phyloP scores from a whole-genome alignment of 2,888 invertebrate genomes.

The Eupelmus urozonus region DNA sequence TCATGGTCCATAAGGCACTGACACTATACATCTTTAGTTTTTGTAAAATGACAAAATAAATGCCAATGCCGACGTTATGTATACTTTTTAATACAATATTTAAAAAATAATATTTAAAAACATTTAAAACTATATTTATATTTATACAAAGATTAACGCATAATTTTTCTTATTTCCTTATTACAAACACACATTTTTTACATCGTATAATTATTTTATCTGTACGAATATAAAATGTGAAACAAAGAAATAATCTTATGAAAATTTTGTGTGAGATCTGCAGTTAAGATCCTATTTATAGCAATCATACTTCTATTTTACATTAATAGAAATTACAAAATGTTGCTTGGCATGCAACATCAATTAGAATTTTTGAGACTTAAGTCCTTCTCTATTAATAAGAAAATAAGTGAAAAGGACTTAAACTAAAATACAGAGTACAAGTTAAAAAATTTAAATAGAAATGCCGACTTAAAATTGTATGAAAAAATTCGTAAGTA shows the following conservation, averaged over 20 bases:
- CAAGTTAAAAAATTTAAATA: no score
- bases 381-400: background rate
- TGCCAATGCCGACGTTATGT: conserved; percentile 17
- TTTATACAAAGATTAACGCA: conserved; percentile 28
- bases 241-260: background rate
- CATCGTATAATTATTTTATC: background rate
- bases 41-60: conserved; percentile 48
- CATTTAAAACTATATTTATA: conserved; percentile 31
- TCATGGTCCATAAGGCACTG: conserved; percentile 59
- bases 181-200: conserved; percentile 17
- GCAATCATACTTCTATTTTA: background rate
- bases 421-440: no score
- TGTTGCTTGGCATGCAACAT: background rate
- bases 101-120: conserved; percentile 49
- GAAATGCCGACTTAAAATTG: no score
- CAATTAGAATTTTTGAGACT: background rate
- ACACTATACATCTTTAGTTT: conserved; percentile 50
- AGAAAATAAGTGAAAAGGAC: no score
- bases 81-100: conserved; percentile 9
- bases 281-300: background rate
- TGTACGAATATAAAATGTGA: background rate
- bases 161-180: background rate
- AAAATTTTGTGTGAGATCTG: conserved; percentile 24
- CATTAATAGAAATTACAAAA: background rate
- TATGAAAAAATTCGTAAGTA: no score